These are phyloP conservation scores for Pyrocoelia pectoralis DNA, from an alignment of 2,888 invertebrate species.

Conservation along the genomic window DNA sequence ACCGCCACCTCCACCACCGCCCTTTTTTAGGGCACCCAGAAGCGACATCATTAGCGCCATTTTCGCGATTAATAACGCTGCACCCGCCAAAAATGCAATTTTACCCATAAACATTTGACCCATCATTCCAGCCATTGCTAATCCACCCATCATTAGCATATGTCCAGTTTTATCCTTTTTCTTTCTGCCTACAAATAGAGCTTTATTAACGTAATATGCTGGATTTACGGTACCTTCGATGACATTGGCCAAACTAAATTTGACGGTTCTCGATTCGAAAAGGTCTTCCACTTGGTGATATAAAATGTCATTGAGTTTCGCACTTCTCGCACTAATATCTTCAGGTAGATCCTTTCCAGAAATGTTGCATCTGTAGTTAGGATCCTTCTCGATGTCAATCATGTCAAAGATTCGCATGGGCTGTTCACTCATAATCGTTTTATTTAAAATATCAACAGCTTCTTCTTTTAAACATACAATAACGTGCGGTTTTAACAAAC, in stretches of 20 bases:
- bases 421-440: slow-evolving; percentile 55
- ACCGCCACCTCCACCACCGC: slow-evolving; percentile 63
- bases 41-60: slow-evolving; percentile 69
- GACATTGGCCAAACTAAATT: slow-evolving; percentile 54
- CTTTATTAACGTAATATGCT: not conserved
- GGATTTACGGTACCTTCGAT: slow-evolving; percentile 49
- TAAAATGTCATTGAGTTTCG: slow-evolving; percentile 58
- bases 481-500: slow-evolving; percentile 52
- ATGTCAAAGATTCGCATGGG: slow-evolving; percentile 52
- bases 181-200: slow-evolving; percentile 35
- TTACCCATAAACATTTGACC: slow-evolving; percentile 73
- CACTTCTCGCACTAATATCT: slow-evolving; percentile 63
- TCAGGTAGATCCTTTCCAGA: slow-evolving; percentile 62
- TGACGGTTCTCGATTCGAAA: slow-evolving; percentile 58
- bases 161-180: slow-evolving; percentile 54
- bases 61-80: slow-evolving; percentile 72
- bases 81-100: slow-evolving; percentile 72
- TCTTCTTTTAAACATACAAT: slow-evolving; percentile 60
- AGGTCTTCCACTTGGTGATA: slow-evolving; percentile 58
- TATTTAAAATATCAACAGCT: slow-evolving; percentile 57
- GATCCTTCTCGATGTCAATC: slow-evolving; percentile 55
- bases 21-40: slow-evolving; percentile 71
- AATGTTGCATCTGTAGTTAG: slow-evolving; percentile 49
- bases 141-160: slow-evolving; percentile 67
- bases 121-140: slow-evolving; percentile 70